Evolutionary conservation across 2,888 invertebrate genomes (phyloP), one percentile per base, ranked within the genome.

Genomic region (Synergus umbraculus): DNA sequence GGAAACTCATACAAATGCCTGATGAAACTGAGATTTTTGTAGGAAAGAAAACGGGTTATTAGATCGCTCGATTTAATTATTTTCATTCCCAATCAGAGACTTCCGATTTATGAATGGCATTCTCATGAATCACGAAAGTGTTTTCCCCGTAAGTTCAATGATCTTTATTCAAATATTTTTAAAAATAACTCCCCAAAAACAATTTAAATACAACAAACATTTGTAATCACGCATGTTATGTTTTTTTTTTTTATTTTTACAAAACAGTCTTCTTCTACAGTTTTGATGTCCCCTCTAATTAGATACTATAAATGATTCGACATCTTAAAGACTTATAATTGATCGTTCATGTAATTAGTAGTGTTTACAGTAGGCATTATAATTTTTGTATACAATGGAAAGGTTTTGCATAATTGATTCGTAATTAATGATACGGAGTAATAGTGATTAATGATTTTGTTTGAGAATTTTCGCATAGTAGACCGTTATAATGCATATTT

Each of bases 21-120:
- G 87, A 87, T 83, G 89, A 89, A 90, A 89, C 88, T 77, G 90
- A 90, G 90, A 90, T 87, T 89, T 88, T 88, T 86, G 85, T 77
- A 76, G 73, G 54, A 46, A 80, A 83, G 81, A 86, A 89, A 87
- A 88, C 84, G 84, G 88, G 87, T 89, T 88, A 88, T 88, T 85
- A 84, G 87, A 84, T 84, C 86, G 85, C 29, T 46, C 37, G 29
- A 46, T 49, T 73, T 54, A 73, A 54, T 73, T 73, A 29, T 54
- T 54, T 73, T 49, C 37, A n/a, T 54, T 49, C n/a, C 37, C 13
- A 8, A 69, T 41, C 67, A 12, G 18, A 15, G 54, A 73, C 37
- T 73, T 54, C 46, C 22, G 29, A 69, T 69, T 54, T 29, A 54
- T 73, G 73, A 54, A 73, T 73, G 73, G 29, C n/a, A 49, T n/a